These are phyloP conservation scores for Plestiodon gilberti DNA, from an alignment of 2,113 vertebrate genomes.

Conservation along the genomic window DNA sequence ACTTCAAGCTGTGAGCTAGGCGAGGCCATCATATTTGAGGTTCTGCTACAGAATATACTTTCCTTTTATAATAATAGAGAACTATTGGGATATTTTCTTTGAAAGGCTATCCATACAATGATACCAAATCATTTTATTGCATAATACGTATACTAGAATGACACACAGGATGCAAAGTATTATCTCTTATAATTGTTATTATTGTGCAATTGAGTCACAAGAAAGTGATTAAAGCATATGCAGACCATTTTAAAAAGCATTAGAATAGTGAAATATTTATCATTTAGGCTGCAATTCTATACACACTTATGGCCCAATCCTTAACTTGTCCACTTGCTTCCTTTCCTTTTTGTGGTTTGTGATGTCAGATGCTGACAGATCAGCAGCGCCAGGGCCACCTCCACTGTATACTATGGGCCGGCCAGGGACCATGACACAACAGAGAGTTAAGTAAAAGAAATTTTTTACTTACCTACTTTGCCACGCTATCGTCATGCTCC, in stretches of 20 bases:
- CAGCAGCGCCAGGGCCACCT: no score
- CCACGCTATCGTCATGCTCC: no score
- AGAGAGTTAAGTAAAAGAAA: no score
- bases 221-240: background rate
- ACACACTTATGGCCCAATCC: no score
- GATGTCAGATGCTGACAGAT: background rate
- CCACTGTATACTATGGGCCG: no score
- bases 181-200: background rate
- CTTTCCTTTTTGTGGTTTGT: background rate
- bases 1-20: constrained; percentile 94
- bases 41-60: constrained; percentile 91
- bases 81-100: background rate
- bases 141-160: constrained; percentile 1
- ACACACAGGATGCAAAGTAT: constrained; percentile 65
- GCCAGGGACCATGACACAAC: no score
- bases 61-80: constrained; percentile 23
- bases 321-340: no score
- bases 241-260: background rate
- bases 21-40: constrained; percentile 90
- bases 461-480: no score
- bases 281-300: no score
- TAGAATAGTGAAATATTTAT: background rate
- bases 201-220: background rate
- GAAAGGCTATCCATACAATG: background rate
- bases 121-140: background rate